Conservation (phyloP, 2,888 invertebrate species). For the Globia sparganii region DNA sequence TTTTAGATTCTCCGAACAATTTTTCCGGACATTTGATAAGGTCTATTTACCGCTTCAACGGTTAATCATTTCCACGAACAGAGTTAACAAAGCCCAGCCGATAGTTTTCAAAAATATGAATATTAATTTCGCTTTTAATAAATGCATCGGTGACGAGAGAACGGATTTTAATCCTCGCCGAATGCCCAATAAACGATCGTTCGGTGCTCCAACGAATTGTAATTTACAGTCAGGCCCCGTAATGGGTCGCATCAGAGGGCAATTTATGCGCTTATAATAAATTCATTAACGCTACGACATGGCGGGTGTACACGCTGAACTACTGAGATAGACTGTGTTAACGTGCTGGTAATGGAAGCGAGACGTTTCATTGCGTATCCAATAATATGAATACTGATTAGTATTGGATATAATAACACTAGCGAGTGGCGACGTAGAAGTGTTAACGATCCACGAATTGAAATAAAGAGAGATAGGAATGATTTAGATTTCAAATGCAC, state of each 20-base stretch:
- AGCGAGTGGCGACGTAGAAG: not conserved
- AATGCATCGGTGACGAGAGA: slow-evolving; percentile 64
- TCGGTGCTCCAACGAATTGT: slow-evolving; percentile 84
- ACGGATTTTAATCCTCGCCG: slow-evolving; percentile 76
- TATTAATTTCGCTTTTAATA: slow-evolving; percentile 68
- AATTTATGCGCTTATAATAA: slow-evolving; percentile 90
- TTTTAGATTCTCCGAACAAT: slow-evolving; percentile 14
- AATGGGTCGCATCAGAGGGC: slow-evolving; percentile 89
- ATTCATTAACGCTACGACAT: slow-evolving; percentile 83
- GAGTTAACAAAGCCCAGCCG: slow-evolving; percentile 54
- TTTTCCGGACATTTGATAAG: slow-evolving; percentile 52
- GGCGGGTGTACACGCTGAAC: slow-evolving; percentile 58
- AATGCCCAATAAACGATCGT: slow-evolving; percentile 86
- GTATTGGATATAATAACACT: slow-evolving; percentile 3
- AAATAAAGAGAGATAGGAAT: not conserved
- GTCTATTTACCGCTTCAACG: slow-evolving; percentile 42
- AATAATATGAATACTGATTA: slow-evolving; percentile 36
- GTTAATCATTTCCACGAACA: slow-evolving; percentile 52
- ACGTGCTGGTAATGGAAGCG: slow-evolving; percentile 50
- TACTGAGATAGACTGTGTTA: slow-evolving; percentile 61
- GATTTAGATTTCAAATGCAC: not conserved
- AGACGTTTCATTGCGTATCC: slow-evolving; percentile 14
- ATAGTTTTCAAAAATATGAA: slow-evolving; percentile 65
- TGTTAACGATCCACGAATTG: not conserved
- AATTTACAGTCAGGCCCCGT: slow-evolving; percentile 86